Evolutionary conservation across 2,888 invertebrate species (phyloP), one percentile per base, ranked within the genome.

Genomic region (Pantelozetes paolii): DNA sequence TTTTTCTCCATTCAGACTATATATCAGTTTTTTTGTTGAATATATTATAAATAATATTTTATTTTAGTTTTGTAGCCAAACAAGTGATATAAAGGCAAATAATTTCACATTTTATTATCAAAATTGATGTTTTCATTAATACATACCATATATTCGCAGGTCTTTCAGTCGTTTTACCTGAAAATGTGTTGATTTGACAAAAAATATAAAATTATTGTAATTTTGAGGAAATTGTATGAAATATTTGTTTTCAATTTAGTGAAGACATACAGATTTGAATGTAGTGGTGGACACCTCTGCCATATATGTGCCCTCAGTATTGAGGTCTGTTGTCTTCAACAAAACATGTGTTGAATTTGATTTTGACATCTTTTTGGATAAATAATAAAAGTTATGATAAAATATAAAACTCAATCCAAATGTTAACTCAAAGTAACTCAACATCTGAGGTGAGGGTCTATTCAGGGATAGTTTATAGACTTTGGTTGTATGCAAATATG

Each of bases 261-360:
- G n/a, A n/a, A n/a, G n/a, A 40, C 40, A 9, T 13, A 67, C 67
- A 36, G 67, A 67, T 40, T 67, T 67, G 67, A 67, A 36, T 23
- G 67, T 36, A 67, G 67, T 36, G 23, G 67, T 67, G 20, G 67
- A 36, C 67, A 67, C 67, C 26, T 71, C 50, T 42, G 45, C 48
- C 50, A 48, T 77, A 74, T 77, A 78, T 26, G 77, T 76, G 23
- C 78, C 78, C 74, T 78, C 78, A 26, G 78, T 78, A 54, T 77
- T 78, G 23, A 78, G 67, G 70, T 78, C 78, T 15, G 77, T 78
- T 64, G 75, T 77, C 23, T 75, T 59, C 2, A 78, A 69, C 26
- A 74, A 77, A 3, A 78, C 77, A 45, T 78, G 78, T 11, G 78
- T 78, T 20, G 76, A 73, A 70, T 78, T 78, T 36, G 78, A 78